These are phyloP conservation scores for Leptura quadrifasciata DNA, from an alignment of 2,888 invertebrate species.

Conservation along the genomic window DNA sequence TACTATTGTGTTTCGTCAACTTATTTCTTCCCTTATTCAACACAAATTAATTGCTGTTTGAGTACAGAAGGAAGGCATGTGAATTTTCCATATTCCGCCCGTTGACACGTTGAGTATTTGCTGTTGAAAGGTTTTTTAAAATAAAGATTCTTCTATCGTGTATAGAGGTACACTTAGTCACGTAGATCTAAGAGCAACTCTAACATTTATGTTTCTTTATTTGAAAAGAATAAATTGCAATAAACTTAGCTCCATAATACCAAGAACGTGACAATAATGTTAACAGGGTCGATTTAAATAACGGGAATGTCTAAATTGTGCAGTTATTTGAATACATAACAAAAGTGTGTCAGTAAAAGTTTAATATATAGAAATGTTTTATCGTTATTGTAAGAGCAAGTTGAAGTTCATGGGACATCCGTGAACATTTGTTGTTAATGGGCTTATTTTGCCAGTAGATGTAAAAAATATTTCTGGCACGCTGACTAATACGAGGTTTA, in stretches of 20 bases:
- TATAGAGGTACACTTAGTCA: constrained; percentile 19
- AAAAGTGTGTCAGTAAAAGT: background rate
- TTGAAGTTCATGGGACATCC: background rate
- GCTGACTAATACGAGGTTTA: no score
- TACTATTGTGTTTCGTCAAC: no score
- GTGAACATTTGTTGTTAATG: background rate
- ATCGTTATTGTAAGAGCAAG: background rate
- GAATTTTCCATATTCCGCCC: background rate
- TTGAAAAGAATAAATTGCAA: constrained; percentile 29
- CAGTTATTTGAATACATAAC: background rate
- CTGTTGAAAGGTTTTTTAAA: background rate
- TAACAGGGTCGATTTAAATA: constrained; percentile 18
- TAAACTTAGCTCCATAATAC: constrained; percentile 25
- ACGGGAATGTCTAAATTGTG: background rate
- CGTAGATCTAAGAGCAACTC: constrained; percentile 26
- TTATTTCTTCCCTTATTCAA: background rate
- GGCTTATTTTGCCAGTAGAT: no score
- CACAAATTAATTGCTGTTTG: background rate
- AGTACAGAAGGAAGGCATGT: background rate
- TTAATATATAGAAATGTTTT: background rate
- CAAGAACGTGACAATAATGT: constrained; percentile 23
- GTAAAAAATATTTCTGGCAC: no score
- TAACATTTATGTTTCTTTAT: constrained; percentile 29
- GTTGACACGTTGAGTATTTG: background rate
- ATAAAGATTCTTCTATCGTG: background rate